phyloP scores from a whole-genome alignment of 2,113 vertebrate species.

The Pseudorhombus dupliciocellatus region DNA sequence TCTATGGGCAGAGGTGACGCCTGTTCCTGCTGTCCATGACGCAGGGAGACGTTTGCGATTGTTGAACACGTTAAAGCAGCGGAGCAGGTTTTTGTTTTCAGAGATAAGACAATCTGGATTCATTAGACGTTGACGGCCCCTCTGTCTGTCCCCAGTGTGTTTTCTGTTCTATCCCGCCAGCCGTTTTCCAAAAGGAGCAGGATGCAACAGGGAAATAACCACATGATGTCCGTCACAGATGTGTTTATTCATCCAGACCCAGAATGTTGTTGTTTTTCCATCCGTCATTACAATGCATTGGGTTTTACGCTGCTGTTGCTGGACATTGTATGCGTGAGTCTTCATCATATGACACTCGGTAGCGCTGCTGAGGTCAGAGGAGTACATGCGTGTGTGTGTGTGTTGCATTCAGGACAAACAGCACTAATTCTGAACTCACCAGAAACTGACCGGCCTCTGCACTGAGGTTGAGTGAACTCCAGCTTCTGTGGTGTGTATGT shows the following conservation, averaged over 20 bases:
- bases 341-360: constrained; percentile 33
- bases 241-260: too few species aligned
- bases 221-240: not conserved
- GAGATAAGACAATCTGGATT: not conserved
- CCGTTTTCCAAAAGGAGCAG: not conserved
- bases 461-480: not conserved
- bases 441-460: constrained; percentile 23
- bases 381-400: constrained; percentile 3
- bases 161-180: not conserved
- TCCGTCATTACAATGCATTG: constrained; percentile 17
- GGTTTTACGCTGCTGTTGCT: constrained; percentile 20
- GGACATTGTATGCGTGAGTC: constrained; percentile 8
- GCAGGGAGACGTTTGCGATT: not conserved
- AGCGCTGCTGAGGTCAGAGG: not conserved
- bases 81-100: not conserved
- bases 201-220: not conserved
- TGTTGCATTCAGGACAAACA: constrained; percentile 9
- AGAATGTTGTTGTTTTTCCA: constrained; percentile 5
- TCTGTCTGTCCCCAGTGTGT: not conserved
- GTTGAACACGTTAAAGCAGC: too few species aligned
- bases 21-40: not conserved
- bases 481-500: constrained; percentile 11
- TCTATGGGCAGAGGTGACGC: constrained; percentile 29
- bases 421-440: constrained; percentile 34
- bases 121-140: not conserved